Conservation (phyloP, 2,113 vertebrate genomes). For the Climacteris rufus region DNA sequence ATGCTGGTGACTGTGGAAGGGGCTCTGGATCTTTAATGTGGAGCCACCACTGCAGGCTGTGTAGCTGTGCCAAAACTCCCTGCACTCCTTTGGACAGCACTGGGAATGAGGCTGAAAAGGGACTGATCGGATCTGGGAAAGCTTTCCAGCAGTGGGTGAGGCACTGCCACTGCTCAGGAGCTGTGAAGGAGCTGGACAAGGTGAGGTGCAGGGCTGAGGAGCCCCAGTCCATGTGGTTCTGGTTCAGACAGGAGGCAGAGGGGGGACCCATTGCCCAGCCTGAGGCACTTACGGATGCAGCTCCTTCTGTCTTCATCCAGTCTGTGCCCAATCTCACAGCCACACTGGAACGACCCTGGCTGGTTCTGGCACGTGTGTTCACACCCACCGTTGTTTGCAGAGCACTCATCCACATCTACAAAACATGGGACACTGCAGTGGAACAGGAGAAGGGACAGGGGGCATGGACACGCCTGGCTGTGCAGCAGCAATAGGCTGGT, state of each 20-base stretch:
- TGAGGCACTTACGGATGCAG: conserved; percentile 80
- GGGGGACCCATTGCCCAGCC: background rate
- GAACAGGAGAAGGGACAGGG: background rate
- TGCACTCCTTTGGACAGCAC: background rate
- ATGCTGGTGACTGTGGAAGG: background rate
- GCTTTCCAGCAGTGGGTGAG: background rate
- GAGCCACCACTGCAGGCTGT: background rate
- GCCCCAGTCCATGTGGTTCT: fast-evolving
- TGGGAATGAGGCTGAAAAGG: background rate
- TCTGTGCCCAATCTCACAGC: conserved; percentile 79
- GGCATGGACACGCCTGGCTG: fast-evolving
- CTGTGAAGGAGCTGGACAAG: background rate
- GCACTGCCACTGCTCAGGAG: background rate
- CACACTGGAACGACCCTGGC: conserved; percentile 86
- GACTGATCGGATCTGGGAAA: background rate
- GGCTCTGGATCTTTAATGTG: fast-evolving
- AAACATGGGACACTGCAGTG: background rate
- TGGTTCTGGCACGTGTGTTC: conserved; percentile 87
- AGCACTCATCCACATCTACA: conserved; percentile 90
- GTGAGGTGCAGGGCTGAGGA: fast-evolving
- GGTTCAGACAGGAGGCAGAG: background rate
- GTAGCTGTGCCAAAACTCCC: background rate
- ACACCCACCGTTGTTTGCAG: conserved; percentile 74
- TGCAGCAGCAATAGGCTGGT: background rate
- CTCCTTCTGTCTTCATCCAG: conserved; percentile 80